phyloP scores from a whole-genome alignment of 2,113 vertebrate species.

The Myiagra hebetior region DNA sequence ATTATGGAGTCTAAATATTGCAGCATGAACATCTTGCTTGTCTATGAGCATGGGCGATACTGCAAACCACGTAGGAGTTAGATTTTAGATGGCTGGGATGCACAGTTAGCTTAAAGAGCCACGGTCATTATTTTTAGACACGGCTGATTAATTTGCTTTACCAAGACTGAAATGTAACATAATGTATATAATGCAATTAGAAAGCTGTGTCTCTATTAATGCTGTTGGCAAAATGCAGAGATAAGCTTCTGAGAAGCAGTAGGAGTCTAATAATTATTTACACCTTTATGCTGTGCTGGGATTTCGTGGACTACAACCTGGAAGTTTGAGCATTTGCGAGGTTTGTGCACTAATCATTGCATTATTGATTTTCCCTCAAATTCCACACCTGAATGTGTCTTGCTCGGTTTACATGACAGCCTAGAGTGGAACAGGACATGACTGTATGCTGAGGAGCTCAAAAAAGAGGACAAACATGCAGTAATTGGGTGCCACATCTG shows the following conservation, averaged over 20 bases:
- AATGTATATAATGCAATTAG: slow-evolving; percentile 61
- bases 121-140: slow-evolving; percentile 35
- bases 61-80: slow-evolving; percentile 19
- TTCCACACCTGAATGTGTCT: neutral
- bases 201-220: slow-evolving; percentile 17
- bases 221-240: neutral
- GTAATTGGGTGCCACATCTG: neutral
- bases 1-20: slow-evolving; percentile 6
- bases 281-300: neutral
- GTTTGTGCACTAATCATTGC: neutral
- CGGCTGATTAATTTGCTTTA: slow-evolving; percentile 23
- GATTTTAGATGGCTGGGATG: slow-evolving; percentile 3
- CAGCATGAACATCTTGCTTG: slow-evolving; percentile 23
- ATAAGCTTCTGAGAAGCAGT: neutral
- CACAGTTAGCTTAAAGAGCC: slow-evolving; percentile 24
- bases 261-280: neutral
- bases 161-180: slow-evolving; percentile 3
- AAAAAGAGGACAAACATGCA: neutral
- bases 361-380: neutral
- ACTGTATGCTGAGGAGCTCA: neutral
- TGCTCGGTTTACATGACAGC: neutral
- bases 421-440: neutral
- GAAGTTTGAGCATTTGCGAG: neutral
- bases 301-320: neutral
- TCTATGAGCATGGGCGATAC: neutral